These are phyloP conservation scores for Epinephelus awoara DNA, from an alignment of 2,797 vertebrate genomes.

Conservation along the genomic window DNA sequence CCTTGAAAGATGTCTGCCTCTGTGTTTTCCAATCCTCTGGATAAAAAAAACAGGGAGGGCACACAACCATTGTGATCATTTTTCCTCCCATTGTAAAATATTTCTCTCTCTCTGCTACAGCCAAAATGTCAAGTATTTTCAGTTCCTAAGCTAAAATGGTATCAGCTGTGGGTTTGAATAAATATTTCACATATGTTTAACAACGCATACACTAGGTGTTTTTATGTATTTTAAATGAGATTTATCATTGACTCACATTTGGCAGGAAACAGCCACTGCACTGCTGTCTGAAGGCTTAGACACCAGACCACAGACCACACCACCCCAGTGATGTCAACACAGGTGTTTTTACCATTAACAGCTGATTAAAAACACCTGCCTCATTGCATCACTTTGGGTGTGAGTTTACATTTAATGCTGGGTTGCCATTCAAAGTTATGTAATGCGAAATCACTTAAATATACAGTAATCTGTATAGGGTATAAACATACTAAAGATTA, in stretches of 20 bases:
- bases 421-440: slow-evolving; percentile 6
- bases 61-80: not conserved
- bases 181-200: not conserved
- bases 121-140: not conserved
- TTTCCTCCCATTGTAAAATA: not conserved
- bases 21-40: not conserved
- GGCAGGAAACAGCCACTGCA: not conserved
- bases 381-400: not conserved
- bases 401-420: not conserved
- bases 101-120: not conserved
- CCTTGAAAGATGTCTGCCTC: not conserved
- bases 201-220: not conserved
- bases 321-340: not conserved
- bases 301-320: not conserved
- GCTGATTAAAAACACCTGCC: too few species aligned
- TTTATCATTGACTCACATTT: not conserved
- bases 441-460: slow-evolving; percentile 5
- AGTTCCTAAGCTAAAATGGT: not conserved
- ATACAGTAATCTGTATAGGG: not conserved
- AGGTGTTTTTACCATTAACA: too few species aligned
- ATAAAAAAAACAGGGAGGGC: not conserved
- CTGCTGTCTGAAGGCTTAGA: not conserved
- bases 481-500: not conserved
- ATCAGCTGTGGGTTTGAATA: not conserved
- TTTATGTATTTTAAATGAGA: not conserved